Conservation (phyloP, 1,140 invertebrate species). For the Plodia interpunctella region DNA sequence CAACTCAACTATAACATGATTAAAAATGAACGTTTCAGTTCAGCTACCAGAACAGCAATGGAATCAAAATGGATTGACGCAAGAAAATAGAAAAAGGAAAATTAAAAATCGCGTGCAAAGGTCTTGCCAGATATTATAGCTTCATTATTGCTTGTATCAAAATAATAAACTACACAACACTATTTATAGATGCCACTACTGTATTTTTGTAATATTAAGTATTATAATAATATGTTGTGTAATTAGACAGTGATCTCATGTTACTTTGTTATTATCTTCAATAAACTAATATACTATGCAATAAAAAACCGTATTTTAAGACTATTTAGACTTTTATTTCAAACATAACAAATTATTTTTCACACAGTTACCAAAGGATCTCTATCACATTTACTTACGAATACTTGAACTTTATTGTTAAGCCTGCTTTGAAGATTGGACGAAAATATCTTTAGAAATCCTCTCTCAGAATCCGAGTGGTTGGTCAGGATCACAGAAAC, state of each 20-base stretch:
- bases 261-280: constrained; percentile 5
- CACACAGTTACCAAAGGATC: constrained; percentile 82
- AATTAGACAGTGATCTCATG: constrained; percentile 40
- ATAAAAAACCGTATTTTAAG: constrained; percentile 12
- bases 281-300: background rate
- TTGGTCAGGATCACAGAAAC: constrained; percentile 92
- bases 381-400: constrained; percentile 84
- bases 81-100: constrained; percentile 44
- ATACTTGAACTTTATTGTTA: constrained; percentile 79
- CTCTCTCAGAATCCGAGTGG: constrained; percentile 96
- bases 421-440: constrained; percentile 72
- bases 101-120: constrained; percentile 44
- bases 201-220: too few species aligned
- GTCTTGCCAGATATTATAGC: constrained; percentile 64
- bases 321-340: constrained; percentile 26
- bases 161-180: constrained; percentile 6
- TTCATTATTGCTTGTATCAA: constrained; percentile 7
- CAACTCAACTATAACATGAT: constrained; percentile 28
- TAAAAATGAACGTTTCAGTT: constrained; percentile 68
- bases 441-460: constrained; percentile 84
- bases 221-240: background rate
- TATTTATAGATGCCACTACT: too few species aligned
- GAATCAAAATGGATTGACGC: constrained; percentile 35
- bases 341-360: constrained; percentile 18
- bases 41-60: constrained; percentile 48